Conservation (phyloP, 2,797 vertebrate species). For the Tragopan temminckii region DNA sequence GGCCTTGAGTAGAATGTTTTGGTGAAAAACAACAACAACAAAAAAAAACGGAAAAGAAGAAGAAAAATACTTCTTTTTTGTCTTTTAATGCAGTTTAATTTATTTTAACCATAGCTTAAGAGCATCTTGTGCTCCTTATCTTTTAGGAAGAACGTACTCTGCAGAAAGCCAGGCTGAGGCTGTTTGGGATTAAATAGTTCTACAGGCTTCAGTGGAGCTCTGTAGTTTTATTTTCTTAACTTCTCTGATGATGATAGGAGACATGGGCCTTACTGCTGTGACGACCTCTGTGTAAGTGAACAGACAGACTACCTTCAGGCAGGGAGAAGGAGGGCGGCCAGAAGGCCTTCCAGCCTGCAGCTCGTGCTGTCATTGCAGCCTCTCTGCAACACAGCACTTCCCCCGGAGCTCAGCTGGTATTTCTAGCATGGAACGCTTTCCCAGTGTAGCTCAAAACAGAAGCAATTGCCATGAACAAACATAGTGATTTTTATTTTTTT, state of each 20-base stretch:
- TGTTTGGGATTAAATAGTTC: neutral
- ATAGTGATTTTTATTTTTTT: neutral
- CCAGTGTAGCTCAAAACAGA: neutral
- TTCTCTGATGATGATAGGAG: neutral
- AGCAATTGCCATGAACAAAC: neutral
- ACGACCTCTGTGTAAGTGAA: neutral
- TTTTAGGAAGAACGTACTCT: neutral
- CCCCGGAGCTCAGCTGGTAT: neutral
- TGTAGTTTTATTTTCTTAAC: neutral
- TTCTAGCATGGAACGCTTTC: neutral
- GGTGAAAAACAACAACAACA: neutral
- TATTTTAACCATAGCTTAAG: neutral
- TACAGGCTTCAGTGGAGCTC: neutral
- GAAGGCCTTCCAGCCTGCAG: neutral
- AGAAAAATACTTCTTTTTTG: neutral
- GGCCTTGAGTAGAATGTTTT: neutral
- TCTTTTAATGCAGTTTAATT: neutral
- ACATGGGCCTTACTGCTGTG: neutral
- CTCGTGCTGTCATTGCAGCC: neutral
- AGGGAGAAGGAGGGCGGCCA: neutral
- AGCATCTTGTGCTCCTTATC: neutral
- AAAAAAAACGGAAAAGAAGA: too few relatives aligned
- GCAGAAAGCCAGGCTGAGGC: neutral
- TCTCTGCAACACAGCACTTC: neutral
- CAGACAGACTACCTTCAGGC: neutral